phyloP scores from a whole-genome alignment of 1,140 invertebrate genomes.

The Saccostrea cuccullata region DNA sequence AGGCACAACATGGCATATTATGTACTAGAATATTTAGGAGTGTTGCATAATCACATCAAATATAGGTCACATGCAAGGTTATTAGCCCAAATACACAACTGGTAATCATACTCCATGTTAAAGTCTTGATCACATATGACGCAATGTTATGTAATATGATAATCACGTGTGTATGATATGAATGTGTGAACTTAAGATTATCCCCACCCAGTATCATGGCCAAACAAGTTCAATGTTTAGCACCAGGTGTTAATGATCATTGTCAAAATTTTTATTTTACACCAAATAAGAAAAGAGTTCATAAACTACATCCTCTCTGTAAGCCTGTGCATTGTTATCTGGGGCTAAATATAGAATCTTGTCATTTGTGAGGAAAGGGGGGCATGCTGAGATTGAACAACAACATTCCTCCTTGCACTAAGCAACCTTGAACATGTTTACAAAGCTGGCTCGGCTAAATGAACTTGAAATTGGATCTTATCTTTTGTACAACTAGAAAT shows the following conservation, averaged over 20 bases:
- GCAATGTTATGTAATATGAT: not conserved
- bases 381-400: conserved; percentile 11
- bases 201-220: not conserved
- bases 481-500: conserved; percentile 28
- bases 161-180: not conserved
- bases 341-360: conserved; percentile 1
- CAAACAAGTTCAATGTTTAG: not conserved
- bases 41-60: not conserved
- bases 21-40: not conserved
- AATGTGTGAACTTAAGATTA: not conserved
- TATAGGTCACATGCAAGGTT: conserved; percentile 5
- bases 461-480: conserved; percentile 34
- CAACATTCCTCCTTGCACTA: not conserved
- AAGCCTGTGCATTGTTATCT: not conserved
- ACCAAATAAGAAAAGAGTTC: not conserved
- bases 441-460: conserved; percentile 3
- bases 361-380: not conserved
- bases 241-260: not conserved
- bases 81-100: conserved; percentile 12
- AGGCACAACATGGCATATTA: conserved; percentile 13
- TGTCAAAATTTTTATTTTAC: not conserved
- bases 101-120: conserved; percentile 12
- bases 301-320: not conserved
- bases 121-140: not conserved
- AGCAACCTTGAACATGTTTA: conserved; percentile 37